phyloP scores from a whole-genome alignment of 2,888 invertebrate species.

The Eurytoma californica region DNA sequence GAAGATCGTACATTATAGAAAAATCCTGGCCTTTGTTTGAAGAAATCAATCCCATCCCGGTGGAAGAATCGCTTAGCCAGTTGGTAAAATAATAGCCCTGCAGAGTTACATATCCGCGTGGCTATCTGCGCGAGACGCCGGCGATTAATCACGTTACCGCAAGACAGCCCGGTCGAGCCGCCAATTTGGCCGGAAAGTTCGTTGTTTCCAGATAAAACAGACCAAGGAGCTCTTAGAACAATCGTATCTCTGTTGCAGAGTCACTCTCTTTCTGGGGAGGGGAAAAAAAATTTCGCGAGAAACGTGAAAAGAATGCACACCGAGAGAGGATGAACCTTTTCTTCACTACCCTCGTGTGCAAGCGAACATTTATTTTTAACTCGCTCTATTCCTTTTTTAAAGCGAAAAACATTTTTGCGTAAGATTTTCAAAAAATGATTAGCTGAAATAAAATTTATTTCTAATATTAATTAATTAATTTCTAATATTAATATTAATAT shows the following conservation, averaged over 20 bases:
- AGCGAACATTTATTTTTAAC: not conserved
- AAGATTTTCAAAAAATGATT: too few species aligned
- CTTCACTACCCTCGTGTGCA: not conserved
- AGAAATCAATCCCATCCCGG: constrained; percentile 11
- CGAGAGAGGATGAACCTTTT: constrained; percentile 14
- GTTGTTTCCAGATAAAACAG: constrained; percentile 68
- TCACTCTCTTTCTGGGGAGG: constrained; percentile 28
- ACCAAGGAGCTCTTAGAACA: constrained; percentile 37
- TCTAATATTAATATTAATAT: too few species aligned
- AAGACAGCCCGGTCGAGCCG: constrained; percentile 61
- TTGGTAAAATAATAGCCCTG: constrained; percentile 33
- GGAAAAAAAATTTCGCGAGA: constrained; percentile 32
- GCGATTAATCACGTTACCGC: constrained; percentile 69
- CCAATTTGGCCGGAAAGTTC: constrained; percentile 70
- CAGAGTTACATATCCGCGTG: constrained; percentile 31
- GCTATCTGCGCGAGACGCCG: constrained; percentile 56
- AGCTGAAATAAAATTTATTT: too few species aligned
- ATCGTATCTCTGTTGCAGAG: constrained; percentile 48
- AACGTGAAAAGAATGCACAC: constrained; percentile 45
- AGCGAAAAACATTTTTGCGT: too few species aligned
- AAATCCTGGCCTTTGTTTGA: not conserved
- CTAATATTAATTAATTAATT: too few species aligned
- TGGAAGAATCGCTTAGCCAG: constrained; percentile 8
- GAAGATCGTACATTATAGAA: too few species aligned
- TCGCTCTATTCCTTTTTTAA: too few species aligned